Evolutionary conservation across 2,113 vertebrate genomes (phyloP), one percentile per base, ranked within the genome.

Genomic region (Platichthys stellatus): DNA sequence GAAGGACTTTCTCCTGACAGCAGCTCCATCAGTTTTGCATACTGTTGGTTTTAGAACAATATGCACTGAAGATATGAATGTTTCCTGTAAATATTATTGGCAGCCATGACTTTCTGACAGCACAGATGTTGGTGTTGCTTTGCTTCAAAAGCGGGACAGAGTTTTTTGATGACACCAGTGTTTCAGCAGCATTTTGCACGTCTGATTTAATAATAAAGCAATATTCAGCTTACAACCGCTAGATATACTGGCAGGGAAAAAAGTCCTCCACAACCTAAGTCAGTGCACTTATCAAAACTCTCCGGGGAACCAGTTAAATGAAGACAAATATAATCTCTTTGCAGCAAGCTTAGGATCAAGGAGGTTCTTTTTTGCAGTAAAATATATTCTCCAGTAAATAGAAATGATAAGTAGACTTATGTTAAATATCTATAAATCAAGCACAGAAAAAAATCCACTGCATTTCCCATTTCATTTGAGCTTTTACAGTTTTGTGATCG

Each of bases 91-190:
- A 88, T 75, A 81, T 67, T 76, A 83, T 74, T 90, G 89, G 76
- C 86, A 92, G 82, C 79, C 83, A 54, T 86, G 82, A 84, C 85
- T 84, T 87, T 91, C 84, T 79, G 83, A 79, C 83, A 38, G 79
- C 87, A 60, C 82, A 87, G 89, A 80, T 76, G 85, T 58, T 88
- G 72, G 70, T 43, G 17, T 40, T 11, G 77, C 79, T 87, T 72
- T 66, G 76, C 81, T 85, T 79, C 65, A 78, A 75, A 60, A 87
- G 70, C 61, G 43, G 45, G 69, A 43, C 57, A 73, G 45, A 20
- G 17, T 67, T 74, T 86, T 82, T 57, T 69, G 57, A 78, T 83
- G 87, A 67, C 72, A 60, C 76, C 35, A 78, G 88, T 90, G 81
- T 88, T 86, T 85, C 74, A 49, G 64, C 28, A 71, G 76, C 73